Base-by-base conservation (phyloP, 2,888 invertebrate species). In the Patella caerulea region DNA sequence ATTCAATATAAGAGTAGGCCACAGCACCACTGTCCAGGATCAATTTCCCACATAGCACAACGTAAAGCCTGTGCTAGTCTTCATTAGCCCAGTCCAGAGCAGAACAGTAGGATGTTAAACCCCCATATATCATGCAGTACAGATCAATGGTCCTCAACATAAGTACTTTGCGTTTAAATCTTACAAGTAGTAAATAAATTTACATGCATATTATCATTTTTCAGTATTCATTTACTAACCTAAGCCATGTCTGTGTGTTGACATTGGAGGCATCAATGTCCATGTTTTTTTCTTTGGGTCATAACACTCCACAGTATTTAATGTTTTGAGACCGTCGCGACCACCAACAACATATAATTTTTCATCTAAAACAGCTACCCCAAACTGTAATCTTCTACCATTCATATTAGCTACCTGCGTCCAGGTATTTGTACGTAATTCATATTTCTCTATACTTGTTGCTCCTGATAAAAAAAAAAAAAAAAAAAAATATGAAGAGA, bases 341-440 rank as follows among this genome's bases (percentile, higher is more conserved):
- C 98, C 98, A 17, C 97, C 97, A 2, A 97, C 97, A 55, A 98
- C 95, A 81, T 96, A 94, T 29, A 98, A 93, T 91, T 96, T 96
- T 83, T 91, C 91, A 45, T 92, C 92, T 55, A 92, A 85, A 45
- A 97, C 94, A 52, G 97, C 97, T 9, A 97, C 96, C 0, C 97
- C 98, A 91, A 97, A 98, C 92, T 98, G 98, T 77, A 97, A 93
- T 69, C 97, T 93, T 78, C 96, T 93, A 0, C 95, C 95, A 79
- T 94, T 95, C 95, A 96, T 95, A 85, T 94, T 93, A 91, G 95
- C 95, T 79, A 95, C 94, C 76, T 94, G 94, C 2, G 94, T 94
- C 97, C 97, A 97, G 0, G 93, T 92, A 90, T 96, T 95, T n/a
- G 94, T 94, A 74, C 96, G 93, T 1, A 95, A 94, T 89, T 96